phyloP scores from a whole-genome alignment of 2,113 vertebrate genomes.

The Synodontis membranacea region DNA sequence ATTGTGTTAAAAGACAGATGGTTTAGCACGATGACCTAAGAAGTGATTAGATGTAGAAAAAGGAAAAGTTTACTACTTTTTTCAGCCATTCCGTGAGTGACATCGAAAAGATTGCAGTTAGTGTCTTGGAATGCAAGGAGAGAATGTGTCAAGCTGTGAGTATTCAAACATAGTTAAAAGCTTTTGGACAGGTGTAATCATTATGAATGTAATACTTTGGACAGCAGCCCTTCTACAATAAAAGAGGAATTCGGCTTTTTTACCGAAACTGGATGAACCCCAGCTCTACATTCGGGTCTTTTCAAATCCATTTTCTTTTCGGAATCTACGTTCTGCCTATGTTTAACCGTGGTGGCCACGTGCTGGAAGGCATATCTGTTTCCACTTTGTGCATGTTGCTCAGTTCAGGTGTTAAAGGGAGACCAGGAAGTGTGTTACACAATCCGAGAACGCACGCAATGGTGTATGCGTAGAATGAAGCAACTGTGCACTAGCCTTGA shows the following conservation, averaged over 20 bases:
- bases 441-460: constrained; percentile 31
- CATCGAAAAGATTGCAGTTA: constrained; percentile 2
- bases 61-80: too few species aligned
- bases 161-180: background rate
- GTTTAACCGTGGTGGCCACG: background rate
- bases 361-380: constrained; percentile 47
- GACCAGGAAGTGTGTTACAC: constrained; percentile 11
- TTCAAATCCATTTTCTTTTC: constrained; percentile 26
- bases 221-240: constrained; percentile 11
- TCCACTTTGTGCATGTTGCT: constrained; percentile 8
- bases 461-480: background rate
- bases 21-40: background rate
- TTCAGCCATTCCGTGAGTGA: background rate
- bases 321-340: constrained; percentile 36
- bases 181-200: constrained; percentile 23
- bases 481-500: constrained; percentile 31
- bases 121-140: background rate
- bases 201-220: constrained; percentile 4
- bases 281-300: constrained; percentile 2
- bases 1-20: background rate
- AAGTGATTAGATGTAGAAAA: background rate
- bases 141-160: background rate
- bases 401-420: constrained; percentile 47
- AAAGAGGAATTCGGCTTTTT: constrained; percentile 16
- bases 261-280: background rate